Evolutionary conservation across 1,140 invertebrate genomes (phyloP).

Genomic region (Anoplophora glabripennis): DNA sequence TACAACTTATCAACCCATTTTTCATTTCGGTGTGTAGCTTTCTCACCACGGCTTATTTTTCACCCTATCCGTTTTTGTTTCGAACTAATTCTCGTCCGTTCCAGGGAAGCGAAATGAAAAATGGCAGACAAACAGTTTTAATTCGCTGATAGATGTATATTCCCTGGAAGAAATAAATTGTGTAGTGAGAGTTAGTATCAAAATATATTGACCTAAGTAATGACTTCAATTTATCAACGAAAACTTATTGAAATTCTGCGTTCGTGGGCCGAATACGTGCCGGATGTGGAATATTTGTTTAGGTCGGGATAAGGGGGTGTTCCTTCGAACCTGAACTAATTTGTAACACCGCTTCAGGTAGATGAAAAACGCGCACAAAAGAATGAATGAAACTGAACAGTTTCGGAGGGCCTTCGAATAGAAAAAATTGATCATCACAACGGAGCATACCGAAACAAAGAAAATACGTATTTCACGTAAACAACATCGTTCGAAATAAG

Average conservation of each 20-base stretch:
- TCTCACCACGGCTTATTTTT: too few species aligned
- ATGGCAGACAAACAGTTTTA: not conserved
- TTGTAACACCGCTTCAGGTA: conserved; percentile 19
- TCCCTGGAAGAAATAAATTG: not conserved
- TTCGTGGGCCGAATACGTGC: conserved; percentile 12
- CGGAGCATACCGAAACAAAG: not conserved
- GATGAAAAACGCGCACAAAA: conserved; percentile 18
- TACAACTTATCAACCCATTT: too few species aligned
- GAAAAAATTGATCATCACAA: not conserved
- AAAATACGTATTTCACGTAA: conserved; percentile 1
- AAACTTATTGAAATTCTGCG: conserved; percentile 23
- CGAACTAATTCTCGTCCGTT: too few species aligned
- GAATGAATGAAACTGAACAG: conserved; percentile 14
- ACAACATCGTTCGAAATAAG: not conserved
- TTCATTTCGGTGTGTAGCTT: too few species aligned
- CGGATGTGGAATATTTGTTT: conserved; percentile 21
- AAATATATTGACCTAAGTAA: conserved; percentile 9
- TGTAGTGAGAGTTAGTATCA: conserved; percentile 4
- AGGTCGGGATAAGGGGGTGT: conserved; percentile 17
- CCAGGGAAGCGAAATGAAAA: not conserved
- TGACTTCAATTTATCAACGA: conserved; percentile 17
- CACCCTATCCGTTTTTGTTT: too few species aligned
- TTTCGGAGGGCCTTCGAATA: conserved; percentile 1
- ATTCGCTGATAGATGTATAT: not conserved
- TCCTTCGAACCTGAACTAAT: conserved; percentile 15